These are phyloP conservation scores for Ptychodera flava DNA, from an alignment of 35 echinoderm and acorn worm genomes.

Conservation along the genomic window DNA sequence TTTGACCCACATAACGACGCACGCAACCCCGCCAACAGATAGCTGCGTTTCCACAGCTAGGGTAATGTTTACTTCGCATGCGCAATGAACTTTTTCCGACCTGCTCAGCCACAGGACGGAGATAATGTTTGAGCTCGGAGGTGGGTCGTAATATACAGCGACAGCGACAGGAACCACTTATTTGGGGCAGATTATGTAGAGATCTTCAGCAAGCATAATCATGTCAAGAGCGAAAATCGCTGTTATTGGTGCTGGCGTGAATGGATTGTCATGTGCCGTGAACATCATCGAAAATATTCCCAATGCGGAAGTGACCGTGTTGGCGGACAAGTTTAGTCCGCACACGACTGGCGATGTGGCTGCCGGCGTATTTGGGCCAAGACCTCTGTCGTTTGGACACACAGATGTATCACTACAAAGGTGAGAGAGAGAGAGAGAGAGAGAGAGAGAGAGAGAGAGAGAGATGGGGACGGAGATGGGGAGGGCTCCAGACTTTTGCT, in stretches of 20 bases:
- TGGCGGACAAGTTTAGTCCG: neutral
- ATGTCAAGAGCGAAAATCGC: neutral
- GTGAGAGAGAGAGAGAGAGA: too few species aligned
- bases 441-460: too few species aligned
- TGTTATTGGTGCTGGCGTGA: slow-evolving; percentile 3
- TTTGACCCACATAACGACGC: too few species aligned
- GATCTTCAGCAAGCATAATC: slow-evolving; percentile 28
- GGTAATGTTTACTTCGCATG: too few species aligned
- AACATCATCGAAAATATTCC: slow-evolving; percentile 3
- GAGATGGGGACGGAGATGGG: too few species aligned
- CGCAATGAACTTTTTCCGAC: too few species aligned
- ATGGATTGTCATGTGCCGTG: neutral
- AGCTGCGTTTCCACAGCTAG: too few species aligned
- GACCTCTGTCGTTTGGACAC: neutral
- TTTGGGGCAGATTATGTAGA: too few species aligned
- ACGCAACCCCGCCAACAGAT: too few species aligned
- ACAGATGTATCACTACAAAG: too few species aligned
- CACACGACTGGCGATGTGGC: slow-evolving; percentile 2
- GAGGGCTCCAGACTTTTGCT: too few species aligned
- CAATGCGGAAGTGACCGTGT: neutral
- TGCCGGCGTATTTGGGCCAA: neutral
- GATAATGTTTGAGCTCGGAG: too few species aligned
- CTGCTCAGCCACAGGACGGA: neutral
- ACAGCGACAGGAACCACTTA: neutral
- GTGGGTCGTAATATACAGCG: neutral